Evolutionary conservation across 2,888 invertebrate genomes (phyloP).

Genomic region (Brachylomia viminalis): DNA sequence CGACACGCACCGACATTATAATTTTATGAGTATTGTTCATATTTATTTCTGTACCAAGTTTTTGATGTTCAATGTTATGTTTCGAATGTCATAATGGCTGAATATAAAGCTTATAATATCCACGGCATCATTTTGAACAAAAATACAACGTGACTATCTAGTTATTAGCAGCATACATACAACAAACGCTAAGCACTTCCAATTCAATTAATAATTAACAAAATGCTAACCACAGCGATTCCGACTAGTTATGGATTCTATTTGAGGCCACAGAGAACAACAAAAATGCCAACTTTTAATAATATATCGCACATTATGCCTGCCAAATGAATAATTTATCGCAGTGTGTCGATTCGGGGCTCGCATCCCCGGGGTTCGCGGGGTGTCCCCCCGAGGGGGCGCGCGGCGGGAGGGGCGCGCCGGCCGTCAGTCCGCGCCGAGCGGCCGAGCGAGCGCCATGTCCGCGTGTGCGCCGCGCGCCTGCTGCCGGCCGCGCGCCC

Average conservation of each 20-base stretch:
- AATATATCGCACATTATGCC: slow-evolving; percentile 90
- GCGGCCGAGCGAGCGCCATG: slow-evolving; percentile 90
- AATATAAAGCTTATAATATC: slow-evolving; percentile 17
- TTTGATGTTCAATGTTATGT: slow-evolving; percentile 46
- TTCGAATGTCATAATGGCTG: slow-evolving; percentile 29
- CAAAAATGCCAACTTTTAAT: slow-evolving; percentile 90
- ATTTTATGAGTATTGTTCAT: slow-evolving; percentile 64
- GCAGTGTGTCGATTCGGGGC: slow-evolving; percentile 88
- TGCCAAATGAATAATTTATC: slow-evolving; percentile 90
- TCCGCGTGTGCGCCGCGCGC: slow-evolving; percentile 89
- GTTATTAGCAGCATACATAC: slow-evolving; percentile 15
- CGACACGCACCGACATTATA: slow-evolving; percentile 70
- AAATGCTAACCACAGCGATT: slow-evolving; percentile 70
- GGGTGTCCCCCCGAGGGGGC: slow-evolving; percentile 65
- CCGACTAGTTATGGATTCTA: slow-evolving; percentile 78
- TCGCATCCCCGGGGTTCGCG: slow-evolving; percentile 82
- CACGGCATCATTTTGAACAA: slow-evolving; percentile 6
- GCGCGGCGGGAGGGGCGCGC: slow-evolving; percentile 71
- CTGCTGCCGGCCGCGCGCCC: slow-evolving; percentile 91
- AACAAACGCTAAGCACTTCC: slow-evolving; percentile 27
- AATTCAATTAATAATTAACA: slow-evolving; percentile 60
- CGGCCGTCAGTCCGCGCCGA: slow-evolving; percentile 87
- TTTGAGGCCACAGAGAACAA: slow-evolving; percentile 78
- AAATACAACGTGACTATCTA: slow-evolving; percentile 9
- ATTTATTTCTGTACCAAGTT: slow-evolving; percentile 58